Conservation (phyloP, 2,797 vertebrate genomes). For the Sebastes oblongus region DNA sequence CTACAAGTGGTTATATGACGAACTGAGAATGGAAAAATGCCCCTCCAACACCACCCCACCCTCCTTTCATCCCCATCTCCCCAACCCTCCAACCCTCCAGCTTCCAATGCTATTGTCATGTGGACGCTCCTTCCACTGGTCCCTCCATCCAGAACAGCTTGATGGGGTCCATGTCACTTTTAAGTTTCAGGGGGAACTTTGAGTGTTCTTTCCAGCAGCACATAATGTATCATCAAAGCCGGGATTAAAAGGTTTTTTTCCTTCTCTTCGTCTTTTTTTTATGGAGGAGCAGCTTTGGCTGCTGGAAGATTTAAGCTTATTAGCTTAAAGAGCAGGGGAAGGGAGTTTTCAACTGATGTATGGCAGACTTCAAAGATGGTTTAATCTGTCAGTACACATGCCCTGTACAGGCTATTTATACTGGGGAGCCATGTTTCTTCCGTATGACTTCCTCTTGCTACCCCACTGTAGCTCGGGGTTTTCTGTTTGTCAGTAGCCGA, state of each 20-base stretch:
- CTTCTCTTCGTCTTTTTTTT: conserved; percentile 25
- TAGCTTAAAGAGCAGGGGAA: conserved; percentile 83
- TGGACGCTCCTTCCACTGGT: conserved; percentile 28
- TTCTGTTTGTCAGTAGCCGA: conserved; percentile 44
- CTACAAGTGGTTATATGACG: conserved; percentile 41
- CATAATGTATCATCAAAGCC: conserved; percentile 85
- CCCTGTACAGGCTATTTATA: conserved; percentile 76
- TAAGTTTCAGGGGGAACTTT: conserved; percentile 75
- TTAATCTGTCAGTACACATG: conserved; percentile 84
- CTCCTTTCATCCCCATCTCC: not conserved
- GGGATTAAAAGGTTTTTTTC: conserved; percentile 76
- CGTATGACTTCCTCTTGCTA: conserved; percentile 65
- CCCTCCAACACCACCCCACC: not conserved
- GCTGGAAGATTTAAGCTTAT: conserved; percentile 86
- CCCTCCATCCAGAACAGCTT: conserved; percentile 50
- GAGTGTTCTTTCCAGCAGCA: conserved; percentile 73
- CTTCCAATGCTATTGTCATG: conserved; percentile 39
- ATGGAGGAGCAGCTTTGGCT: conserved; percentile 77
- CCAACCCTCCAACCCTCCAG: conserved; percentile 18
- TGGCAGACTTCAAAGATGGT: conserved; percentile 85
- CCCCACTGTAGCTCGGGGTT: conserved; percentile 27
- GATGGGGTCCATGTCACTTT: conserved; percentile 62
- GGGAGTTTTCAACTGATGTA: conserved; percentile 82
- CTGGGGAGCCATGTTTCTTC: conserved; percentile 61
- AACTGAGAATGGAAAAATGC: conserved; percentile 5